A percentile compares a stretch with the other conserved stretches of the same genome.
phyloP scores from a whole-genome alignment of 2,113 vertebrate genomes.

The Phrynocephalus versicolor region DNA sequence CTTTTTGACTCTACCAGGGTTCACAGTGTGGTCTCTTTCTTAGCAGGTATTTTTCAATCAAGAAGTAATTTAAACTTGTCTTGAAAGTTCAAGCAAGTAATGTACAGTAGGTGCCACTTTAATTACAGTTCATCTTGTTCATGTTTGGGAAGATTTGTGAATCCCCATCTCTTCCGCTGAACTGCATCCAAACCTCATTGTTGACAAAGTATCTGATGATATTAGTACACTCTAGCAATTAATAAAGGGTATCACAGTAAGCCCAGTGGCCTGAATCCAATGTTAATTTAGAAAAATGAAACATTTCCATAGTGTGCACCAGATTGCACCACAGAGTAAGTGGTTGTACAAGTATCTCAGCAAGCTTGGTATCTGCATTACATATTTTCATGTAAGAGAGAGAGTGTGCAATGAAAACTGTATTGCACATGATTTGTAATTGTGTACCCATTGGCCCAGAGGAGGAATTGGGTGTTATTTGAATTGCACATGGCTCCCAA shows the following conservation, averaged over 20 bases:
- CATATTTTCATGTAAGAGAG: too few species aligned
- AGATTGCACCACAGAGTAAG: not conserved
- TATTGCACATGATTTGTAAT: too few species aligned
- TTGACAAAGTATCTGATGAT: slow-evolving; percentile 24
- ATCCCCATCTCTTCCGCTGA: slow-evolving; percentile 26
- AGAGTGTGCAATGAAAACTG: too few species aligned
- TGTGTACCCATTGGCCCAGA: too few species aligned
- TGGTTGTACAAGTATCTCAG: too few species aligned
- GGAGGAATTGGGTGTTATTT: too few species aligned
- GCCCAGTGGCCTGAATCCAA: not conserved
- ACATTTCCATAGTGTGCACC: not conserved
- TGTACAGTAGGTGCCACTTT: not conserved
- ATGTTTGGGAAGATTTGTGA: slow-evolving; percentile 42
- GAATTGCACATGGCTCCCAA: too few species aligned
- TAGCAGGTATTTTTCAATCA: slow-evolving; percentile 43
- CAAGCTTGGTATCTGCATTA: too few species aligned
- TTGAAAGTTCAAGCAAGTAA: slow-evolving; percentile 20
- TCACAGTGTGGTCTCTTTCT: slow-evolving; percentile 16
- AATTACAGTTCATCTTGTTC: slow-evolving; percentile 34
- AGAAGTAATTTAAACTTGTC: slow-evolving; percentile 35
- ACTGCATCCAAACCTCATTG: slow-evolving; percentile 1
- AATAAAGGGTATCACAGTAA: slow-evolving; percentile 3
- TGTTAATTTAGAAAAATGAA: not conserved
- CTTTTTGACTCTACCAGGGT: slow-evolving; percentile 18
- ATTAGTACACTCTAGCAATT: slow-evolving; percentile 41